Base-by-base conservation (phyloP, 2,888 invertebrate species). In the Drosophila phalerata region DNA sequence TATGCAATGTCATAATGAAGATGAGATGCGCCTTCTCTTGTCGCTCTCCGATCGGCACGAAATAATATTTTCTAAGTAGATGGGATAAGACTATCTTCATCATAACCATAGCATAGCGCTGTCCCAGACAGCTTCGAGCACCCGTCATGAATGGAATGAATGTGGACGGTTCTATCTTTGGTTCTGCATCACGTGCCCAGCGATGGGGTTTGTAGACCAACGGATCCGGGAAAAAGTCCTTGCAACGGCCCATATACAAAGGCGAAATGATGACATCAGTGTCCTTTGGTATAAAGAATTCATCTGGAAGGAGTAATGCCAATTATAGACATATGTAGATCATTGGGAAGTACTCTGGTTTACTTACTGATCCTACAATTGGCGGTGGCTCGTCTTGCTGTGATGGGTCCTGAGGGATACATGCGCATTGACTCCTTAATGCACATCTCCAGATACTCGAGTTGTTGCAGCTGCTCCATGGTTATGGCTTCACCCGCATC, bases 371-470 rank as follows among this genome's bases (percentile, higher is more conserved):
- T 87, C 22, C 52, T 66, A 28, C 77, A 85, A 32, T 89, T 68
- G 17, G 82, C 62, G 1, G 73, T 80, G 15, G 85, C 85, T 1
- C 69, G 63, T 8, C 85, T 57, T 3, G 70, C 67, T 0, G 61
- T 57, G 5, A 90, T 28, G 1, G 91, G 91, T 4, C 67, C 90
- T 6, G 90, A 75, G 10, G 89, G 85, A 72, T 81, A 89, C 52
- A 90, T 13, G 5, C 89, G 69, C 30, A 90, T 42, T 0, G 90
- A 68, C 64, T 90, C 89, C 63, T 91, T 90, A 5, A 90, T 64
- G 17, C 91, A 84, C 79, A 87, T 87, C n/a, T 90, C 89, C 22
- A 90, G 38, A 37, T 78, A 89, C 8, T 78, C 77, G 30, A 89
- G 67, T 13, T 83, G 56, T 0, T 65, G 62, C 22, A 90, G 13